Evolutionary conservation across 2,113 vertebrate species (phyloP).

Genomic region (Fukomys damarensis): DNA sequence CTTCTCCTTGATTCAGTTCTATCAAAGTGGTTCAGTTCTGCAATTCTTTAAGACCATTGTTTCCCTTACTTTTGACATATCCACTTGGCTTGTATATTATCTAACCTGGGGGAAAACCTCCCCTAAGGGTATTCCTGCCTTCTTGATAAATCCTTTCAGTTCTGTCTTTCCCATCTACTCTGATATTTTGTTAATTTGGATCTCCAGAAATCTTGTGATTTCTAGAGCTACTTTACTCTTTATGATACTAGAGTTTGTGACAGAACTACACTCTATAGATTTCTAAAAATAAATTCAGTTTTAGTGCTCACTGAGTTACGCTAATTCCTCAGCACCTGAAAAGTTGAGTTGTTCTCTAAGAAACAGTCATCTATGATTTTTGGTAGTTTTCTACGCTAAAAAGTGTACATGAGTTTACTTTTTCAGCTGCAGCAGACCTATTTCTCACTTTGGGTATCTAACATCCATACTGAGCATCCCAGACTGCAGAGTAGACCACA

Average conservation of each 20-base stretch:
- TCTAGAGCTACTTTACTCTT: constrained; percentile 22
- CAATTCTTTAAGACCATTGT: constrained; percentile 70
- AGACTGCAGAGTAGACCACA: background rate
- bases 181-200: constrained; percentile 43
- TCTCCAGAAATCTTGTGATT: constrained; percentile 51
- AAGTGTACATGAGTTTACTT: background rate
- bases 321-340: constrained; percentile 40
- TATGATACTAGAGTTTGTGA: background rate
- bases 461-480: background rate
- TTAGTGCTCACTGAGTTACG: background rate
- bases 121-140: constrained; percentile 39
- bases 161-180: constrained; percentile 18
- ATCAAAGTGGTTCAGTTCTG: constrained; percentile 57
- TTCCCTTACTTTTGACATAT: constrained; percentile 68
- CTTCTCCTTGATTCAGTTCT: constrained; percentile 49
- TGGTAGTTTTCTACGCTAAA: background rate
- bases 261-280: constrained; percentile 49
- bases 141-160: constrained; percentile 36
- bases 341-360: constrained; percentile 38
- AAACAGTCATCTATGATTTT: constrained; percentile 33
- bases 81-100: constrained; percentile 30
- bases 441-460: background rate
- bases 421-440: background rate
- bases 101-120: background rate
- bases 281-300: constrained; percentile 58